Evolutionary conservation across 2,888 invertebrate species (phyloP).

Genomic region (Brenthis daphne): DNA sequence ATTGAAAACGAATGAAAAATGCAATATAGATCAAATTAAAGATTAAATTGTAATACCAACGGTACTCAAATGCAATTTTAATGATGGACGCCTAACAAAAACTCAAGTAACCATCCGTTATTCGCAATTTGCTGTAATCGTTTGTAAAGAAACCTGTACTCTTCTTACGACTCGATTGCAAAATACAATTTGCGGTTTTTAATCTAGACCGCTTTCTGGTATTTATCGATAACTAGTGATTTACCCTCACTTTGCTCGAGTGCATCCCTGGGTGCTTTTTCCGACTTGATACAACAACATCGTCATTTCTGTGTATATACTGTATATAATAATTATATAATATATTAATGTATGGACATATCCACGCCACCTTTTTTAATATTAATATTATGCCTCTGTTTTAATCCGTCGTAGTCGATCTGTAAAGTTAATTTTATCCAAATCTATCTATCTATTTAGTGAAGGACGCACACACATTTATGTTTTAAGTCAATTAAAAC

Average conservation of each 20-base stretch:
- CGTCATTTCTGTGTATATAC: too few species aligned
- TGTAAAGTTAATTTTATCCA: too few species aligned
- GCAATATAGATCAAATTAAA: not conserved
- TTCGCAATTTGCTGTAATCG: slow-evolving; percentile 72
- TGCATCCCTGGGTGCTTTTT: too few species aligned
- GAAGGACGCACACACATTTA: too few species aligned
- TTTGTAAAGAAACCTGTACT: slow-evolving; percentile 66
- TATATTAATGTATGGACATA: too few species aligned
- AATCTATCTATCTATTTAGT: too few species aligned
- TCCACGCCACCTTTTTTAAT: too few species aligned
- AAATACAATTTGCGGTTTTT: slow-evolving; percentile 76
- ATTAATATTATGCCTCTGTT: too few species aligned
- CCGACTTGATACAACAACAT: too few species aligned
- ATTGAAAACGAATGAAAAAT: not conserved
- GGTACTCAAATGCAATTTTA: slow-evolving; percentile 46
- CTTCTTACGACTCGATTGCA: slow-evolving; percentile 57
- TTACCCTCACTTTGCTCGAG: not conserved
- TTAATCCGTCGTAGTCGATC: too few species aligned
- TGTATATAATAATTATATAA: too few species aligned
- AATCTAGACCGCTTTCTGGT: slow-evolving; percentile 58
- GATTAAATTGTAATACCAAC: slow-evolving; percentile 3
- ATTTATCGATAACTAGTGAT: slow-evolving; percentile 39
- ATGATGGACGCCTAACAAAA: slow-evolving; percentile 56
- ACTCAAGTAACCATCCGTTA: slow-evolving; percentile 60
- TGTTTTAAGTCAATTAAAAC: too few species aligned